These are phyloP conservation scores for Coenobita brevimanus DNA, from an alignment of 1,140 invertebrate species.

Conservation along the genomic window DNA sequence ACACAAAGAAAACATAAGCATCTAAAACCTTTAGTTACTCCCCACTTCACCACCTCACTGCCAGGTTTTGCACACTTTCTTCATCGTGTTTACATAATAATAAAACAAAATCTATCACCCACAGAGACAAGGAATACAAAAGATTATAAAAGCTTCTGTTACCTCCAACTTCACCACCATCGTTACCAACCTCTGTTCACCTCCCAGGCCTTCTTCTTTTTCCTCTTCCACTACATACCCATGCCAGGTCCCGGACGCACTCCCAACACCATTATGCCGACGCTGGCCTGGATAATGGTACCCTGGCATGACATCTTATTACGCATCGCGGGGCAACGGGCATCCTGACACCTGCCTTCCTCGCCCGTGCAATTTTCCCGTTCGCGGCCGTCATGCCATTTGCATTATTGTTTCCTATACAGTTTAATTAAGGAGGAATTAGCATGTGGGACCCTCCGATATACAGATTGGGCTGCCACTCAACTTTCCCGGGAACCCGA, in stretches of 20 bases:
- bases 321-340: not conserved
- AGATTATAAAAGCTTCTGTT: too few species aligned
- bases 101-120: too few species aligned
- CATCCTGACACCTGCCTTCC: too few species aligned
- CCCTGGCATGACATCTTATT: not conserved
- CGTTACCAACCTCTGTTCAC: too few species aligned
- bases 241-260: not conserved
- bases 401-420: constrained; percentile 22
- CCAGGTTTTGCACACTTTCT: too few species aligned
- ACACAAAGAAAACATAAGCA: too few species aligned
- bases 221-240: not conserved
- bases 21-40: too few species aligned
- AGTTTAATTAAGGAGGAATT: constrained; percentile 7
- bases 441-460: not conserved
- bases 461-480: constrained; percentile 18
- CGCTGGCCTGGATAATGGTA: not conserved
- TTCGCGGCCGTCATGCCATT: not conserved
- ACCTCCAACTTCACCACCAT: too few species aligned
- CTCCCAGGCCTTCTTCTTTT: not conserved
- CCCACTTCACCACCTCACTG: too few species aligned
- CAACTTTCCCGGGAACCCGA: not conserved
- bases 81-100: too few species aligned
- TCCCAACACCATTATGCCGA: not conserved
- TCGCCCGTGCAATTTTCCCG: not conserved
- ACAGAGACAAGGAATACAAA: too few species aligned